Percentiles rank a stretch among this genome's conserved stretches.
phyloP scores from a whole-genome alignment of 1,140 invertebrate species.

The Leptonema lineaticorne region DNA sequence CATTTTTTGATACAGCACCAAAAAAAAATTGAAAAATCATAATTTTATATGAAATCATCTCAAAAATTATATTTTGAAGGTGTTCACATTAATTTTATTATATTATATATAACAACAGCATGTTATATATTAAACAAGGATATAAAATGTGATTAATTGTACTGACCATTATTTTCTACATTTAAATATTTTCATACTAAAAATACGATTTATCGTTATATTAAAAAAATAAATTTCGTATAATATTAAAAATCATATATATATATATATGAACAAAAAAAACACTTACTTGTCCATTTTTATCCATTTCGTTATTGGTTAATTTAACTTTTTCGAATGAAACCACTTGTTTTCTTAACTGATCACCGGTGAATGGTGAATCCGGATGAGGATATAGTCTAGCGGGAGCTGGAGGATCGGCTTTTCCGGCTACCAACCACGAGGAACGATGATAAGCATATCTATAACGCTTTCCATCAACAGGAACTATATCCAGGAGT shows the following conservation, averaged over 20 bases:
- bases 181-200: no score
- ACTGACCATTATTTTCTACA: no score
- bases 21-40: no score
- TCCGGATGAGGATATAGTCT: slow-evolving; percentile 96
- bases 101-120: no score
- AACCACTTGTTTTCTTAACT: slow-evolving; percentile 94
- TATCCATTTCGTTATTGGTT: slow-evolving; percentile 99
- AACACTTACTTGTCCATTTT: slow-evolving; percentile 86
- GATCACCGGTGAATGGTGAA: slow-evolving; percentile 94
- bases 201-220: no score
- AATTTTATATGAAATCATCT: no score
- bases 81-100: no score
- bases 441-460: slow-evolving; percentile 98
- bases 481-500: slow-evolving; percentile 92
- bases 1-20: no score
- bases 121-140: no score
- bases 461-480: slow-evolving; percentile 91
- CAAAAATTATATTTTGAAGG: no score
- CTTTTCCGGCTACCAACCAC: slow-evolving; percentile 98
- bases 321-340: slow-evolving; percentile 99
- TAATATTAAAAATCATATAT: neutral
- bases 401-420: slow-evolving; percentile 92
- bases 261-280: neutral
- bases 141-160: no score
- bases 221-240: no score